Conservation (phyloP, 2,113 vertebrate genomes). For the Tragulus kanchil region DNA sequence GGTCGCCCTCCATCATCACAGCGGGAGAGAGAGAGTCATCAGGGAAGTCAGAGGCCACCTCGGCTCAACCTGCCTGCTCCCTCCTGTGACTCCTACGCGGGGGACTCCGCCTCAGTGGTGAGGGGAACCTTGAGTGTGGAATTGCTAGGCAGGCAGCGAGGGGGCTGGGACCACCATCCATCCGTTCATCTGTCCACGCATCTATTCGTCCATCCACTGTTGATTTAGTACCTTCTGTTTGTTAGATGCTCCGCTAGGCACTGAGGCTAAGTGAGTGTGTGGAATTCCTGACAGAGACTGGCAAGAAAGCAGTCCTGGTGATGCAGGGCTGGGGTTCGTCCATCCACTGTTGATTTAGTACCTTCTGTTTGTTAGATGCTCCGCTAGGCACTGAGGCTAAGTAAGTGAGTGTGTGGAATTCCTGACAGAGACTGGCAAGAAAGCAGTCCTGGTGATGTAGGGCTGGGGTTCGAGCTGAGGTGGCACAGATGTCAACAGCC, state of each 20-base stretch:
- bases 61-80: neutral
- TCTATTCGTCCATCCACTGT: neutral
- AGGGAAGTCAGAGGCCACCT: neutral
- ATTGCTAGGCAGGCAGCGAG: neutral
- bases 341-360: neutral
- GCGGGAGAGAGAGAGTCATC: neutral
- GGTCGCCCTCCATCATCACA: neutral
- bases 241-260: neutral
- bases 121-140: neutral
- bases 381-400: neutral
- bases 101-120: neutral
- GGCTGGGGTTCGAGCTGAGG: neutral
- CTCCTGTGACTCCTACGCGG: neutral
- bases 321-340: no score
- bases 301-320: neutral
- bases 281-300: neutral
- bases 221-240: neutral
- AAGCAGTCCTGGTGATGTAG: neutral
- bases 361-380: neutral
- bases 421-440: neutral
- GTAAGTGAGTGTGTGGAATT: neutral
- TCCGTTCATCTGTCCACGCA: neutral
- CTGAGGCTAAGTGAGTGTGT: neutral
- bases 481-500: neutral
- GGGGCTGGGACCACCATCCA: fast-evolving